Base-by-base conservation (phyloP, 2,888 invertebrate species). In the Eledona agricola region DNA sequence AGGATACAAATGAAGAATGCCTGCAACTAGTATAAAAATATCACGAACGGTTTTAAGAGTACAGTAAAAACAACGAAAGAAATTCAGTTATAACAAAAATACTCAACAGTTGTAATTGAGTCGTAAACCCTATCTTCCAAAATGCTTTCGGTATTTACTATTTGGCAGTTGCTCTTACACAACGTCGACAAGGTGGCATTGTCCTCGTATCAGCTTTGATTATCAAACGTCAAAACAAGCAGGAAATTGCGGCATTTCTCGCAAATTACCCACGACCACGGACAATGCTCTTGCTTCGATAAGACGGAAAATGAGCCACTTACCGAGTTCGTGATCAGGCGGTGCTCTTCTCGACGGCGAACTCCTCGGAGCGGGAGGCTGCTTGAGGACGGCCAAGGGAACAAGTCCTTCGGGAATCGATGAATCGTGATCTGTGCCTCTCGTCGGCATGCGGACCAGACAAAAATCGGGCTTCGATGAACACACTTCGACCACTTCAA, bases 401-500 rank as follows among this genome's bases (percentile, higher is more conserved):
- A 93, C 92, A 42, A 91, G 81, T 40, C 93, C 93, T 74, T 92
- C 92, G 25, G 85, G 85, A 29, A 86, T 45, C 16, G 82, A 84
- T 72, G 66, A 80, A 37, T 66, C 54, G 45, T 72, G 71, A 47
- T 82, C 74, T 64, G 80, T 75, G 65, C 74, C 65, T 71, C 76
- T 71, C 78, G 75, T 78, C 78, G 74, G 76, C 74, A 86, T 80
- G 47, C 88, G 82, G 58, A 89, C 88, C 69, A 88, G 74, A 81
- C 88, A 88, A 79, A 83, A 88, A 67, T 88, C 87, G 51, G 84
- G 79, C 67, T 87, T 78, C 64, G 83, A 79, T 53, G 83, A 78
- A 69, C 87, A 86, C 57, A 85, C 81, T 74, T 96, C 95, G 60
- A 96, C 80, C 59, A 96, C 88, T 74, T 96, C 96, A 57, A 96